These are phyloP conservation scores for Drosophila navojoa DNA, from an alignment of 1,140 invertebrate species.

Conservation along the genomic window DNA sequence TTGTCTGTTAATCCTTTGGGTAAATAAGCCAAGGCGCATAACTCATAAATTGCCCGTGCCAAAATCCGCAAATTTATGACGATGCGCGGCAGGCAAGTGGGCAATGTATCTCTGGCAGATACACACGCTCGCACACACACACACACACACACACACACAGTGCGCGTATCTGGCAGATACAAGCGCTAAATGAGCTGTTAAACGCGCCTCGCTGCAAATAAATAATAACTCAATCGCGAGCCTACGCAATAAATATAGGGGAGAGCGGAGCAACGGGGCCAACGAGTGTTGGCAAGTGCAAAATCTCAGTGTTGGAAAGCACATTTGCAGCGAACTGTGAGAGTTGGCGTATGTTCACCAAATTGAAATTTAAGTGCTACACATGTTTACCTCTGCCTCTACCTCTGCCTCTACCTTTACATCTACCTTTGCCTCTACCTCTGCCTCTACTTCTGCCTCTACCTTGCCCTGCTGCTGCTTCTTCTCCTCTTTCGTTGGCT, in stretches of 20 bases:
- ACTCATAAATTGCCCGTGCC: conserved; percentile 77
- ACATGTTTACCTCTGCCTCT: conserved; percentile 54
- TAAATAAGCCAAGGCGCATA: conserved; percentile 59
- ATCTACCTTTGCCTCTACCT: conserved; percentile 15
- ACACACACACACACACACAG: background rate
- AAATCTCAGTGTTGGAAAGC: conserved; percentile 6
- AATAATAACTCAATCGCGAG: conserved; percentile 70
- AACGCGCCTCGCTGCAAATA: conserved; percentile 45
- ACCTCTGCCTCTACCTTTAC: too few relatives aligned
- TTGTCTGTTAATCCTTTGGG: conserved; percentile 61
- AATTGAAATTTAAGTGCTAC: conserved; percentile 73
- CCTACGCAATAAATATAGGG: conserved; percentile 24
- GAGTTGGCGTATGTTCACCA: conserved; percentile 27
- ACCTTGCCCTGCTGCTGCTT: too few relatives aligned
- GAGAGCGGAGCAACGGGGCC: background rate
- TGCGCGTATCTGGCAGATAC: conserved; percentile 46
- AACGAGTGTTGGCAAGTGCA: conserved; percentile 5
- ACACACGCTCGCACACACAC: background rate
- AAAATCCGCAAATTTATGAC: conserved; percentile 75
- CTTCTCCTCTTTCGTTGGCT: background rate
- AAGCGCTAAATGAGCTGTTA: conserved; percentile 76
- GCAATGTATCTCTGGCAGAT: conserved; percentile 21
- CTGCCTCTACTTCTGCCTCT: too few relatives aligned
- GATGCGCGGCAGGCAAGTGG: conserved; percentile 32
- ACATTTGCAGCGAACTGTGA: conserved; percentile 12